Conservation (phyloP, 2,888 invertebrate species). For the Acanthopleura granulata region DNA sequence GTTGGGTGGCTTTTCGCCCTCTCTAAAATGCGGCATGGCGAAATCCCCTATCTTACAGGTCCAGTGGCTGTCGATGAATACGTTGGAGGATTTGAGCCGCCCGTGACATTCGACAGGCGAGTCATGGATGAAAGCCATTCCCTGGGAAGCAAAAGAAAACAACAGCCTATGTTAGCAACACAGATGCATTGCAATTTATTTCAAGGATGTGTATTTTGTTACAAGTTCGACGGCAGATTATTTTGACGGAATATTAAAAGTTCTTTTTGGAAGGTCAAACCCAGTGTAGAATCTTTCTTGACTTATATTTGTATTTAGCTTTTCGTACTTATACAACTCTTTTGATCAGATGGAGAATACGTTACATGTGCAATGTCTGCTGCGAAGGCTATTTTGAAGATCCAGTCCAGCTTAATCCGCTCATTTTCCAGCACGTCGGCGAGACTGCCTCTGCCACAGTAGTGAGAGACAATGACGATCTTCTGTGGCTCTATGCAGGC, state of each 20-base stretch:
- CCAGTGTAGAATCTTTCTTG: too few relatives aligned
- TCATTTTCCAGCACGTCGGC: conserved; percentile 41
- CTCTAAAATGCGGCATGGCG: conserved; percentile 50
- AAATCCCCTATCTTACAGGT: conserved; percentile 57
- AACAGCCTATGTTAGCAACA: too few relatives aligned
- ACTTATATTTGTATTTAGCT: too few relatives aligned
- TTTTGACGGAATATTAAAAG: too few relatives aligned
- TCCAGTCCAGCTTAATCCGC: conserved; percentile 38
- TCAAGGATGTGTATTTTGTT: too few relatives aligned
- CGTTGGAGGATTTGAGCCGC: conserved; percentile 34
- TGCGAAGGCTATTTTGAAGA: conserved; percentile 39
- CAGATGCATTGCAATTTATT: too few relatives aligned
- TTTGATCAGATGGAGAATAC: not conserved
- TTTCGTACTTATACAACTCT: not conserved
- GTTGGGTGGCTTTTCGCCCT: conserved; percentile 39
- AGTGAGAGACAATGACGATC: conserved; percentile 29
- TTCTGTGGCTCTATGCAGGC: conserved; percentile 37
- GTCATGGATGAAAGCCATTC: conserved; percentile 35
- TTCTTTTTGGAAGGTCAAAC: too few relatives aligned
- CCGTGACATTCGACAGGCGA: conserved; percentile 34
- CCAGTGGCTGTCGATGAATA: conserved; percentile 40
- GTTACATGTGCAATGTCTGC: conserved; percentile 39
- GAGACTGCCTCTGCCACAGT: conserved; percentile 40
- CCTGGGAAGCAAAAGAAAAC: conserved; percentile 26
- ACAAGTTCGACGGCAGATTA: too few relatives aligned